Base-by-base conservation (phyloP, 2,113 vertebrate genomes). In the Petromus typicus region DNA sequence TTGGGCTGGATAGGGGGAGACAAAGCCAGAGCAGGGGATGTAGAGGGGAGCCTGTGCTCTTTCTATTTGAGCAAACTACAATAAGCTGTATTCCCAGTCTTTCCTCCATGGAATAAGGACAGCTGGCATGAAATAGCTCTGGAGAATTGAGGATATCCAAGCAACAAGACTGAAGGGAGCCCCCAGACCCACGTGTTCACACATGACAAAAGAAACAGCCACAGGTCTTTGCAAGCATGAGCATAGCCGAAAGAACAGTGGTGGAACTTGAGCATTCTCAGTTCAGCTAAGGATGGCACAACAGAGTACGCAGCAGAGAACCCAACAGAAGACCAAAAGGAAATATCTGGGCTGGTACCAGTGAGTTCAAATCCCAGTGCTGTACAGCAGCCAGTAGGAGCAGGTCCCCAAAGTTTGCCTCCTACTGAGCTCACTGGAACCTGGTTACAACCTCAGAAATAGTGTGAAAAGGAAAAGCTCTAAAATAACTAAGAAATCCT, bases 401-500 rank as follows among this genome's bases (percentile, higher is more conserved):
- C 11, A 56, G 22, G 13, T 43, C 32, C n/a, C 45, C 34, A 76
- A 78, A 85, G 27, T 17, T 54, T 94, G 64, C 71, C 22, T 81
- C 27, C 34, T 63, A 75, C 43, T 56, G 57, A 96, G 32, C n/a
- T 71, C 71, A 13, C 6, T 63, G 48, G 54, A 94, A 81, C 27
- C 63, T 91, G 20, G 37, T 56, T 81, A 76, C 37, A 14, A 64
- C 30, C 16, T 7, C 34, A 71, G 45, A 90, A 83, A 88, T 48
- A 71, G 61, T 18, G 61, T 30, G 7, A 57, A 84, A 90, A 92
- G 12, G 43, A 2, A 75, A 48, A 86, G 6, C 63, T 87, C 90
- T 88, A 71, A 71, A 94, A 75, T 27, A 37, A 81, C 27, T 34
- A 71, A 64, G 34, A 82, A 95, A 95, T 40, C 20, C 23, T 56